Evolutionary conservation across 2,113 vertebrate species (phyloP).

Genomic region (Machaerirhynchus nigripectus): DNA sequence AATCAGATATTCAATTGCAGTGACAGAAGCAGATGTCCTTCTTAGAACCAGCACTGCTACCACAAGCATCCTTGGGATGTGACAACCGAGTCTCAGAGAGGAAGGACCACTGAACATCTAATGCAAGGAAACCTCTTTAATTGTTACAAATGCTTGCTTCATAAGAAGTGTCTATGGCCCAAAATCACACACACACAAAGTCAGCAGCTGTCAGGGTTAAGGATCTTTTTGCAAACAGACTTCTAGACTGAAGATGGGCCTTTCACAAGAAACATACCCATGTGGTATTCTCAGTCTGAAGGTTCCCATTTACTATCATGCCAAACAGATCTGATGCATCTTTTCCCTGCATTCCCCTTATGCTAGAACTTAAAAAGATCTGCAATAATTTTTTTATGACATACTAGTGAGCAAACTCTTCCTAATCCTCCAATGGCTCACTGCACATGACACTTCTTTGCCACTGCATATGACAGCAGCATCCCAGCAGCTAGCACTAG

Average conservation of each 20-base stretch:
- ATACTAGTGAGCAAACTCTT: not conserved
- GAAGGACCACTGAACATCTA: not conserved
- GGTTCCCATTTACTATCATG: not conserved
- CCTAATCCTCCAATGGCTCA: not conserved
- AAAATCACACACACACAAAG: not conserved
- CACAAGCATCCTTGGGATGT: not conserved
- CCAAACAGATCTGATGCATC: not conserved
- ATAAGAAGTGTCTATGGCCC: not conserved
- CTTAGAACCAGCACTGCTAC: not conserved
- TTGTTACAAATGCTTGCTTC: not conserved
- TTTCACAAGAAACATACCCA: not conserved
- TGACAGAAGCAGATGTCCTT: not conserved
- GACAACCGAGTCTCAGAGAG: not conserved
- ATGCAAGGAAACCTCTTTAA: not conserved
- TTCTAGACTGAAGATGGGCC: not conserved
- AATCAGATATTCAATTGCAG: not conserved
- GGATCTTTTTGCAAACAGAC: not conserved
- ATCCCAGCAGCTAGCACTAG: not conserved
- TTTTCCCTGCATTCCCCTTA: not conserved
- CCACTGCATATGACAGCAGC: not conserved
- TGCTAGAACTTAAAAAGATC: not conserved
- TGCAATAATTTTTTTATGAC: not conserved
- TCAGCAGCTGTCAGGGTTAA: not conserved
- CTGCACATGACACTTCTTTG: too few species aligned
- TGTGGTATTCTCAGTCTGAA: not conserved